Percentiles rank a stretch among this genome's conserved stretches.
These are phyloP conservation scores for Anguilla obscura DNA, from an alignment of 2,797 vertebrate species.

Conservation along the genomic window DNA sequence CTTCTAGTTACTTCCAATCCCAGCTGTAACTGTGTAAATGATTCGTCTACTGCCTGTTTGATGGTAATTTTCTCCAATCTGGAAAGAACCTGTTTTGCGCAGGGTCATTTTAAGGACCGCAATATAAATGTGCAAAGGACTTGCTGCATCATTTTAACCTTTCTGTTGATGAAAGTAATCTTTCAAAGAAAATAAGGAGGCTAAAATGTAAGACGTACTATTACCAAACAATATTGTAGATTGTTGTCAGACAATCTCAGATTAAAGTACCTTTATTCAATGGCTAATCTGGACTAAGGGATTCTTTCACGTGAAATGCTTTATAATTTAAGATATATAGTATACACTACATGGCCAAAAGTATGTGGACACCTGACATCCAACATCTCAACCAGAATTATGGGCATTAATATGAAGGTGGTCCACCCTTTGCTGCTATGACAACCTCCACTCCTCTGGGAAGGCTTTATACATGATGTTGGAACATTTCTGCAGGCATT, in stretches of 20 bases:
- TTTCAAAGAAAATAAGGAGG: conserved; percentile 29
- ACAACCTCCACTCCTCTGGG: too few species aligned
- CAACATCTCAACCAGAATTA: too few species aligned
- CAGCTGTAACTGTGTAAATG: conserved; percentile 17
- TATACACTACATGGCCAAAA: too few species aligned
- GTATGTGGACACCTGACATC: too few species aligned
- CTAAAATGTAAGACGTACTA: conserved; percentile 16
- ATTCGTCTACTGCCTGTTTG: conserved; percentile 48
- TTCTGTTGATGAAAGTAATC: conserved; percentile 35
- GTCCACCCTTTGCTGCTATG: too few species aligned
- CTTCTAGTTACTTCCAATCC: conserved; percentile 40
- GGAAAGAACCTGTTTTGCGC: conserved; percentile 35
- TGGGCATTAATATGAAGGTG: too few species aligned
- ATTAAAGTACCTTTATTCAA: neutral
- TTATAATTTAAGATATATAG: neutral
- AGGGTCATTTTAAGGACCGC: conserved; percentile 34
- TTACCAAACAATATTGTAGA: neutral
- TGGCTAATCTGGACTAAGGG: neutral
- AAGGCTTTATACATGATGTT: too few species aligned
- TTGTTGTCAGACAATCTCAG: neutral
- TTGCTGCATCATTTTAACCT: conserved; percentile 27
- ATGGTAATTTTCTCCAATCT: conserved; percentile 48
- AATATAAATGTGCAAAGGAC: conserved; percentile 14
- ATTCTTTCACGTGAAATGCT: neutral
- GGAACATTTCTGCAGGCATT: too few species aligned